Conservation (phyloP, 2,113 vertebrate genomes). For the Oryctolagus cuniculus region DNA sequence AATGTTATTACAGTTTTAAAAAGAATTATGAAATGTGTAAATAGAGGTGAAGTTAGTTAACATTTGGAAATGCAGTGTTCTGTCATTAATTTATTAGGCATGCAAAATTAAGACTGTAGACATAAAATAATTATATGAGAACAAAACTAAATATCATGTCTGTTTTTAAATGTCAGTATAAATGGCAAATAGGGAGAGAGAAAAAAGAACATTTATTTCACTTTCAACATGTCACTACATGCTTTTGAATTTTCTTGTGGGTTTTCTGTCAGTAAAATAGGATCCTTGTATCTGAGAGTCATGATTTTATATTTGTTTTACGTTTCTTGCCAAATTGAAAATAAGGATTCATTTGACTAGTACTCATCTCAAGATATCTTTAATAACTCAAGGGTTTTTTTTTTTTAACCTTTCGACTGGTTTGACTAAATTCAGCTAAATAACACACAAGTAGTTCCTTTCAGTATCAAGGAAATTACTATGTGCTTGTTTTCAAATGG, state of each 20-base stretch:
- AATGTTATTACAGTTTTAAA: too few species aligned
- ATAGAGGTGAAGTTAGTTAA: constrained; percentile 41
- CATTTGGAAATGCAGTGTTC: constrained; percentile 59
- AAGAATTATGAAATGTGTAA: constrained; percentile 23
- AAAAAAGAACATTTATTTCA: constrained; percentile 41
- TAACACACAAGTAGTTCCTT: constrained; percentile 26
- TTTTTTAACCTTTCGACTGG: constrained; percentile 35
- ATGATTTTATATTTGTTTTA: not conserved
- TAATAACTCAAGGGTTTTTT: not conserved
- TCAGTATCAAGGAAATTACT: constrained; percentile 36
- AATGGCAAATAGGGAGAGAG: constrained; percentile 41
- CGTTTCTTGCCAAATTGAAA: constrained; percentile 41
- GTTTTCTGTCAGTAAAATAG: not conserved
- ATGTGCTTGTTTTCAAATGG: constrained; percentile 37
- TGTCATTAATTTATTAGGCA: constrained; percentile 64
- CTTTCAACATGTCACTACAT: not conserved
- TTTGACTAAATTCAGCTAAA: constrained; percentile 45
- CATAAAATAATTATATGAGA: constrained; percentile 62
- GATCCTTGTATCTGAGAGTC: not conserved
- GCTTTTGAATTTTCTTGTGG: not conserved
- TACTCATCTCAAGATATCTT: constrained; percentile 40
- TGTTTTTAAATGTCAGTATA: constrained; percentile 73
- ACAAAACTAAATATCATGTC: constrained; percentile 67
- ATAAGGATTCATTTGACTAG: constrained; percentile 35
- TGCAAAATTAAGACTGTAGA: constrained; percentile 62